Base-by-base conservation (phyloP, 2,113 vertebrate genomes). In the Conger conger region DNA sequence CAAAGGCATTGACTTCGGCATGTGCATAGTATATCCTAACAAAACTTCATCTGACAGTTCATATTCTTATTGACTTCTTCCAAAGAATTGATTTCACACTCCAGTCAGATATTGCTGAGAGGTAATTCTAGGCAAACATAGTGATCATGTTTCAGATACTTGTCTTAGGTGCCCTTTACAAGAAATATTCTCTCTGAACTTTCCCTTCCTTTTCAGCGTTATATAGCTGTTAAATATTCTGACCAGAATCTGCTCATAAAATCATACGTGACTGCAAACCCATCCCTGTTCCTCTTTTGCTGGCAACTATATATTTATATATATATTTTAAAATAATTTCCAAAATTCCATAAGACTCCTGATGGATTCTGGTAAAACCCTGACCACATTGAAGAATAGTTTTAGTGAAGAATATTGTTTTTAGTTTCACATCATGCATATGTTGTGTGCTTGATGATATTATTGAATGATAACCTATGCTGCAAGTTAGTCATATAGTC, bases 121-220 rank as follows among this genome's bases (percentile, higher is more conserved):
- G 27, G n/a, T 33, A 30, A 68, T 68, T 68, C 60, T n/a, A 73
- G 33, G 68, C 20, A 33, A 73, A 73, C 11, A 73, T 73, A 33
- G 20, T 11, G 9, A 73, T 30, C n/a, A 33, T 73, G 27, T 73
- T 33, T 73, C 27, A 73, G 68, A 73, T n/a, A 73, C 27, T 30
- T 11, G 60, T 23, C 60, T n/a, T 68, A 20, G 60, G 27, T 73
- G n/a, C 68, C 27, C 9, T 33, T 73, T 73, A 73, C n/a, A 73
- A 27, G 68, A 73, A 73, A 73, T 73, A 73, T 73, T 73, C 68
- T 73, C n/a, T 73, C n/a, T 73, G 68, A 73, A n/a, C 68, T 30
- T 73, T 73, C 68, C 13, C 8, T 6, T 33, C n/a, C n/a, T 33
- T 73, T 73, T 73, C 57, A 33, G 27, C 33, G 27, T 11, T 27